phyloP scores from a whole-genome alignment of 2,113 vertebrate species.

The Aphyosemion australe region DNA sequence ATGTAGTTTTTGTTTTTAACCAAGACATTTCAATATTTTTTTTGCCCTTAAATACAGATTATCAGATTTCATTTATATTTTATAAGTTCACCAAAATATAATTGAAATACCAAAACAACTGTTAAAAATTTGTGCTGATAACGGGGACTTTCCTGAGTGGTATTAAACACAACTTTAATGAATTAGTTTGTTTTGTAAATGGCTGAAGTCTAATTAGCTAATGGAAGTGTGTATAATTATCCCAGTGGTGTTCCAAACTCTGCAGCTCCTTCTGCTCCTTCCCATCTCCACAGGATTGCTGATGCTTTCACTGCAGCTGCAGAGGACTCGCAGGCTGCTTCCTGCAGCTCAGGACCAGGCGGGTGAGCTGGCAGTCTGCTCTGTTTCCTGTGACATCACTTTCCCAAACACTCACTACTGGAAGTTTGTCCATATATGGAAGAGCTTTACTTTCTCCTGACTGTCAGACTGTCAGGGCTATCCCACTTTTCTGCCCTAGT shows the following conservation, averaged over 20 bases:
- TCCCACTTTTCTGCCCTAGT: constrained; percentile 39
- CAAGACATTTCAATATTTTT: too few species aligned
- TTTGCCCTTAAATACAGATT: neutral
- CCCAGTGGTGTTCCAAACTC: constrained; percentile 1
- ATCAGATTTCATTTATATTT: neutral
- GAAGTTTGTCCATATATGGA: constrained; percentile 80
- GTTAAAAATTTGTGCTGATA: neutral
- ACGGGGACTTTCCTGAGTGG: constrained; percentile 1
- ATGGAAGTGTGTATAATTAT: constrained; percentile 35
- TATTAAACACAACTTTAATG: constrained; percentile 28
- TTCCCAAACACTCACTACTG: constrained; percentile 75
- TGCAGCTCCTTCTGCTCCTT: constrained; percentile 20
- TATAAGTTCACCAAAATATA: neutral
- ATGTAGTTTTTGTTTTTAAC: too few species aligned
- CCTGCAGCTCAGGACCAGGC: constrained; percentile 36
- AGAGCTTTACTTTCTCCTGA: constrained; percentile 68
- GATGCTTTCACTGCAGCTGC: constrained; percentile 20
- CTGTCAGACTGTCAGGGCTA: constrained; percentile 26
- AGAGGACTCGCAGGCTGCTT: constrained; percentile 24
- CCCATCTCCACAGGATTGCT: constrained; percentile 3
- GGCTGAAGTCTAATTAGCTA: constrained; percentile 30
- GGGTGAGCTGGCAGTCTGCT: constrained; percentile 57
- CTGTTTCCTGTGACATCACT: constrained; percentile 76
- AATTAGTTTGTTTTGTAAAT: constrained; percentile 30
- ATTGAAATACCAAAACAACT: neutral